A percentile compares a stretch with the other conserved stretches of the same genome.
These are phyloP conservation scores for Liopterus haemorrhoidalis DNA, from an alignment of 2,888 invertebrate species.

Conservation along the genomic window DNA sequence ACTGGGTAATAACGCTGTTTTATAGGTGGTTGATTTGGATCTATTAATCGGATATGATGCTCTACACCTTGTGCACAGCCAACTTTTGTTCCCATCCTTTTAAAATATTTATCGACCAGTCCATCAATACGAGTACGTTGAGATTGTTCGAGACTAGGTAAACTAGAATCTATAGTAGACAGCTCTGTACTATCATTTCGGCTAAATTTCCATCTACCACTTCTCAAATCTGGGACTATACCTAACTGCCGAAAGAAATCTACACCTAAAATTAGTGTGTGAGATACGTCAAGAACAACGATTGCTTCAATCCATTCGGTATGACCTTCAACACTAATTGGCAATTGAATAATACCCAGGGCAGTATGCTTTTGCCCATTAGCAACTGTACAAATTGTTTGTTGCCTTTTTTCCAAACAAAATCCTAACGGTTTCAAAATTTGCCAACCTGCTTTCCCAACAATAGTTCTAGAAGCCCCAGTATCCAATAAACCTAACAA, in stretches of 20 bases:
- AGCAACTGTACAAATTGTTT: slow-evolving; percentile 4
- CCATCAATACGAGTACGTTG: neutral
- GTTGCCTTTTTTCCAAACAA: neutral
- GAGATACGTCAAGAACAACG: slow-evolving; percentile 2
- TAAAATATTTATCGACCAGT: neutral
- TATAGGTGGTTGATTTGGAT: slow-evolving; percentile 11
- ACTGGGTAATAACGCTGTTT: slow-evolving; percentile 24
- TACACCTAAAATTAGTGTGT: slow-evolving; percentile 8
- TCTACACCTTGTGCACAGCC: slow-evolving; percentile 16
- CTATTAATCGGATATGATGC: slow-evolving; percentile 14
- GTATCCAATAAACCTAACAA: neutral
- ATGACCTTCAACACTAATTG: neutral
- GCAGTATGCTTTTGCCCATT: neutral
- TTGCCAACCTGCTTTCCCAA: neutral
- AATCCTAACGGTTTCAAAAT: neutral
- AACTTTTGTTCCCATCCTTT: slow-evolving; percentile 1
- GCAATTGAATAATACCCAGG: slow-evolving; percentile 7
- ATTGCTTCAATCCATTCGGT: too few relatives aligned
- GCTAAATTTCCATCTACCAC: slow-evolving; percentile 2
- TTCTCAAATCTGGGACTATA: slow-evolving; percentile 5
- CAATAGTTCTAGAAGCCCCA: neutral
- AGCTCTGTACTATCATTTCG: neutral
- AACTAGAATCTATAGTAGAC: neutral
- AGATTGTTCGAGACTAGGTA: neutral
- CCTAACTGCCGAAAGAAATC: slow-evolving; percentile 13